Evolutionary conservation across 2,797 vertebrate genomes (phyloP), one percentile per base, ranked within the genome.

Genomic region (Pyrrhura leucotis): DNA sequence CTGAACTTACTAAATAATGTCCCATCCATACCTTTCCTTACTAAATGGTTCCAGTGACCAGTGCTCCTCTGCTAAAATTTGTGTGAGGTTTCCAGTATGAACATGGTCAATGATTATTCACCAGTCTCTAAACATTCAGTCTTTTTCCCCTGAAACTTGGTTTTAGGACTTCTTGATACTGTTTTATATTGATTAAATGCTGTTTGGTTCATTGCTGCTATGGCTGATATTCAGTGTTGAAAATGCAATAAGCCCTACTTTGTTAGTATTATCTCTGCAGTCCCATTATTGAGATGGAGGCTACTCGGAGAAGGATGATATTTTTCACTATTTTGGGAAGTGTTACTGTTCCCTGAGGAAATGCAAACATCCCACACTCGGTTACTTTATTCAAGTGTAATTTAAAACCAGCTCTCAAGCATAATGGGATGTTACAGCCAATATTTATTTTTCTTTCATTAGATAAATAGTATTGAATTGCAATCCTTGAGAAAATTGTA

Each of bases 381-480:
- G 81, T 96, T 74, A 68, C 94, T 90, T 89, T 51, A 39, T 85
- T 94, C 91, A 71, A 94, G 92, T 68, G 73, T 69, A 33, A 88
- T 93, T 92, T 92, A 83, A 95, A 95, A 85, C 74, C 4, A 2
- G 62, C 91, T 89, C 95, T 95, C 81, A 29, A 90, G 56, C 85
- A 89, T 94, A 95, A 95, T 95, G 86, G 93, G 85, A 89, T 91
- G 93, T 96, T 95, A 88, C 94, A 90, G 88, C 93, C 97, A 97
- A 97, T 97, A 97, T 97, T 97, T 95, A 92, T 95, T 97, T 95
- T 94, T 90, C 95, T 97, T 96, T 97, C 96, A 97, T 98, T 97
- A 97, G 97, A 97, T 96, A 97, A 98, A 97, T 97, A 96, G 93
- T 93, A 97, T 96, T 96, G 95, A 96, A 96, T 96, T 96, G 95